These are phyloP conservation scores for Popillia japonica DNA, from an alignment of 1,140 invertebrate species.

Conservation along the genomic window DNA sequence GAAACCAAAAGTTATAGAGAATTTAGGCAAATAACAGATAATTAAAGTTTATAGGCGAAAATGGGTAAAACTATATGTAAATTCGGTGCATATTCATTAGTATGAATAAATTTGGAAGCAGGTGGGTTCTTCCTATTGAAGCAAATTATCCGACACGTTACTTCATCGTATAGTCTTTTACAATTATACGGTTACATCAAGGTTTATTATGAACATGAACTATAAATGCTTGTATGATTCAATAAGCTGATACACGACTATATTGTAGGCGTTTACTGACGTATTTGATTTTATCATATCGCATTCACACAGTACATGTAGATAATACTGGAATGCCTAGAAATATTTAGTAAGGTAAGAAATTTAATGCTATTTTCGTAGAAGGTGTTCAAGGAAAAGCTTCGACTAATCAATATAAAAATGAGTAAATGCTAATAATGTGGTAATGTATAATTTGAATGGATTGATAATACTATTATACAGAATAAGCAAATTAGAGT, in stretches of 20 bases:
- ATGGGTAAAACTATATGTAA: neutral
- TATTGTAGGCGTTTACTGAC: neutral
- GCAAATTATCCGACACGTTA: neutral
- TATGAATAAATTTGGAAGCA: neutral
- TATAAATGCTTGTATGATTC: neutral
- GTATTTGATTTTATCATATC: conserved; percentile 1
- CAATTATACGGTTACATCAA: neutral
- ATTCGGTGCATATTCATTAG: neutral
- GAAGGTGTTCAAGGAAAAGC: no score
- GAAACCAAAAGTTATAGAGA: neutral
- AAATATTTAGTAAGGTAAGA: conserved; percentile 5
- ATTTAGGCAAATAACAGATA: conserved; percentile 1
- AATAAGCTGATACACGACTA: neutral
- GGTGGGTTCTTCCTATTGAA: neutral
- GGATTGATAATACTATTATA: no score
- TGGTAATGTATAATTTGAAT: no score
- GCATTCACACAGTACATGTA: conserved; percentile 6
- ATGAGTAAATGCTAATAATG: no score
- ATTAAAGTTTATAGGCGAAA: conserved; percentile 6
- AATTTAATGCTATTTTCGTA: neutral
- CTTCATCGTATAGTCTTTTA: neutral
- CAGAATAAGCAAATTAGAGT: no score
- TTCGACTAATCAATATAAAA: no score
- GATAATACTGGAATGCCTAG: neutral
- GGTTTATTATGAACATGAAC: neutral